A percentile compares a stretch with the other conserved stretches of the same genome.
phyloP scores from a whole-genome alignment of 2,888 invertebrate species.

The Pandemis heparana region DNA sequence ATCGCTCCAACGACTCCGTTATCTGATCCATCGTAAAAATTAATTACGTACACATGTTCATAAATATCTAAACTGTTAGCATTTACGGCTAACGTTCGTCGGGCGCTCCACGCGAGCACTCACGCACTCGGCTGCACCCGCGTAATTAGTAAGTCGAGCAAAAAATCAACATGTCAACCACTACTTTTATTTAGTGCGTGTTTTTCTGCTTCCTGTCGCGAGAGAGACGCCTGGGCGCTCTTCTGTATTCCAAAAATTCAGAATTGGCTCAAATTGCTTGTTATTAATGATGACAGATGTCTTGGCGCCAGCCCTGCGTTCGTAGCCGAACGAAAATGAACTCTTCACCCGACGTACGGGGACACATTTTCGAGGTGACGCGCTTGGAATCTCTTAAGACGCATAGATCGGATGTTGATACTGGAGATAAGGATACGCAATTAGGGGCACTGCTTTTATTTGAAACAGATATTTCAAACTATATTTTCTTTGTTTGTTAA shows the following conservation, averaged over 20 bases:
- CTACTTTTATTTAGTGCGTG: slow-evolving; percentile 77
- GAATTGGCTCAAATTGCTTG: slow-evolving; percentile 84
- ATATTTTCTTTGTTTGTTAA: background rate
- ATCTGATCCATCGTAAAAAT: slow-evolving; percentile 84
- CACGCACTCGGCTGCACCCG: slow-evolving; percentile 44
- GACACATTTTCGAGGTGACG: slow-evolving; percentile 51
- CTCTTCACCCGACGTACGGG: slow-evolving; percentile 45
- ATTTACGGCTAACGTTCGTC: slow-evolving; percentile 76
- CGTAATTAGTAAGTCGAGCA: slow-evolving; percentile 61
- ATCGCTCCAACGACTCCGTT: slow-evolving; percentile 76
- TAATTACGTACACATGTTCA: slow-evolving; percentile 85
- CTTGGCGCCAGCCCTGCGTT: slow-evolving; percentile 74
- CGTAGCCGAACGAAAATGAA: slow-evolving; percentile 47
- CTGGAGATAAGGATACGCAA: slow-evolving; percentile 78
- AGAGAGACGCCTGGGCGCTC: slow-evolving; percentile 78
- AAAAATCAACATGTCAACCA: slow-evolving; percentile 79
- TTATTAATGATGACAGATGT: slow-evolving; percentile 86
- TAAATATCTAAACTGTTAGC: slow-evolving; percentile 82
- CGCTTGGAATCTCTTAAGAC: slow-evolving; percentile 55
- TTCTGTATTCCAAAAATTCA: slow-evolving; percentile 81
- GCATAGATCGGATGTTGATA: slow-evolving; percentile 81
- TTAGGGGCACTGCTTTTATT: slow-evolving; percentile 73
- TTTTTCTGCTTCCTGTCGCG: slow-evolving; percentile 82
- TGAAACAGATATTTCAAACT: slow-evolving; percentile 10
- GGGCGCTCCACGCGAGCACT: slow-evolving; percentile 67